These are phyloP conservation scores for Epirrhoe alternata DNA, from an alignment of 2,888 invertebrate species.

Conservation along the genomic window DNA sequence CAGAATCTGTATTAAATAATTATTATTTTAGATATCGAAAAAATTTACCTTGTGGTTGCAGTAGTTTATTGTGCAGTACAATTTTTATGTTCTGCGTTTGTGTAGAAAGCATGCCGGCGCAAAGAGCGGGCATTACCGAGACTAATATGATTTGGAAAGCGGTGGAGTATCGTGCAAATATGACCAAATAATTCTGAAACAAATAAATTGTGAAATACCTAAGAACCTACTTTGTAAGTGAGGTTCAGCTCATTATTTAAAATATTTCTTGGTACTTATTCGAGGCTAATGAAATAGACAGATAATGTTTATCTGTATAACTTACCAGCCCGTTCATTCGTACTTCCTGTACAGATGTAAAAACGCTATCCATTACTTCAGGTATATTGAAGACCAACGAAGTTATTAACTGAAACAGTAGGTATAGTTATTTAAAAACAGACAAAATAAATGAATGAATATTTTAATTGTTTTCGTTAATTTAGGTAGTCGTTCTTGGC, in stretches of 20 bases:
- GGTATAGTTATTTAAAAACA: no score
- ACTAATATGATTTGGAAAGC: background rate
- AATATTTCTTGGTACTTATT: no score
- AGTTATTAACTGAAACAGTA: background rate
- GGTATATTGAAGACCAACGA: background rate
- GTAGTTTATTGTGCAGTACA: background rate
- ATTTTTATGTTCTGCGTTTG: background rate
- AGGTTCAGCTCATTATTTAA: no score
- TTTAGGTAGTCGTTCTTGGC: no score
- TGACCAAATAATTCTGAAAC: background rate
- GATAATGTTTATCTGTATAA: constrained; percentile 1
- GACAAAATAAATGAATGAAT: no score
- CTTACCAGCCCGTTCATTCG: constrained; percentile 19
- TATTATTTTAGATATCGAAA: no score
- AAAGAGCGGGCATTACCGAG: background rate
- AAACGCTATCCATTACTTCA: background rate
- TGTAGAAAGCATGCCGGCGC: background rate
- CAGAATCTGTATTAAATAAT: no score
- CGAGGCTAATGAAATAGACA: no score
- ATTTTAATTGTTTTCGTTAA: no score
- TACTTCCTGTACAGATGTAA: background rate
- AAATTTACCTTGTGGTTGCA: background rate
- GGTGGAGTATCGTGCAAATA: background rate
- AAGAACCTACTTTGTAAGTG: background rate
- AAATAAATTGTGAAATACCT: background rate